Evolutionary conservation across 2,797 vertebrate genomes (phyloP).

Genomic region (Rousettus madagascariensis): DNA sequence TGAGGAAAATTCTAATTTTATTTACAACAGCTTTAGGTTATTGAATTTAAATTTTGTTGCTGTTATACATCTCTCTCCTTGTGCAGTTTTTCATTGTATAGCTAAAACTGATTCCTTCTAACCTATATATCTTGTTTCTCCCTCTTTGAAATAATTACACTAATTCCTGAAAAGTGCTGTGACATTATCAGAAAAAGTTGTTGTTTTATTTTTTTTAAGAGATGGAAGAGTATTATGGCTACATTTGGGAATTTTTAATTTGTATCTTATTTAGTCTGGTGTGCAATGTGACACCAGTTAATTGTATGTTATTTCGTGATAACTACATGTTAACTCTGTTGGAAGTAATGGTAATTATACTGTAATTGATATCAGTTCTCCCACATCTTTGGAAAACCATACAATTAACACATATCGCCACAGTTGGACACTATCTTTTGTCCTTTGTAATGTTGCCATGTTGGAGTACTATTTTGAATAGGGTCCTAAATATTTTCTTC

Average conservation of each 20-base stretch:
- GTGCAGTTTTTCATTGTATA: background rate
- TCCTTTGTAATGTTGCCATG: conserved; percentile 54
- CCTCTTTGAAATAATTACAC: conserved; percentile 8
- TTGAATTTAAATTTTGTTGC: conserved; percentile 7
- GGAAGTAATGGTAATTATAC: conserved; percentile 82
- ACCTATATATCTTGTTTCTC: background rate
- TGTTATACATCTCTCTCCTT: background rate
- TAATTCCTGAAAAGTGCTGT: conserved; percentile 43
- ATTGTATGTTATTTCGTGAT: conserved; percentile 78
- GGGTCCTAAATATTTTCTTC: conserved; percentile 64
- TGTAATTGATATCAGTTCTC: conserved; percentile 80
- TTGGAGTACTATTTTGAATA: conserved; percentile 52
- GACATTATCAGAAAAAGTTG: conserved; percentile 49
- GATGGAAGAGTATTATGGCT: conserved; percentile 56
- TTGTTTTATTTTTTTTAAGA: conserved; percentile 53
- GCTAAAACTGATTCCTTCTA: background rate
- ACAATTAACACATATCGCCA: conserved; percentile 79
- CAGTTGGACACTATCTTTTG: conserved; percentile 77
- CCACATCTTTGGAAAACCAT: conserved; percentile 78
- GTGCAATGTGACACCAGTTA: conserved; percentile 79
- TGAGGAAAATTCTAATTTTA: conserved; percentile 13
- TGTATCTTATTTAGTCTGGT: conserved; percentile 79
- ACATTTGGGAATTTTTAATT: conserved; percentile 76
- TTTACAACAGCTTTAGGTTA: conserved; percentile 17
- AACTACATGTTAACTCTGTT: conserved; percentile 82